A percentile compares a stretch with the other conserved stretches of the same genome.
These are phyloP conservation scores for Paramacrobiotus metropolitanus DNA, from an alignment of 1,140 invertebrate genomes.

Conservation along the genomic window DNA sequence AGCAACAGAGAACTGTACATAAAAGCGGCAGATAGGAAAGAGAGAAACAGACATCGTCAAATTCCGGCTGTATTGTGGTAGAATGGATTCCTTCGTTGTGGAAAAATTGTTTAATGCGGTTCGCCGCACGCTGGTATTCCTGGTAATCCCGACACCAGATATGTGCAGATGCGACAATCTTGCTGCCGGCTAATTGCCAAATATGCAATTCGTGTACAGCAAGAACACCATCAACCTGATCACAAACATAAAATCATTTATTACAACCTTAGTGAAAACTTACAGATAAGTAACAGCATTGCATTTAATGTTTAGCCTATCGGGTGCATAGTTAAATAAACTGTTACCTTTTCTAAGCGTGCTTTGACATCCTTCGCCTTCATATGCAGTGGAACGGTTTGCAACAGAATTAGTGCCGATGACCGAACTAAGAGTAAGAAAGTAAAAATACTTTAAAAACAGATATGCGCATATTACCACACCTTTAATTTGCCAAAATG, in stretches of 20 bases:
- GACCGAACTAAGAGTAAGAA: not conserved
- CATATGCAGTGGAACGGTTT: not conserved
- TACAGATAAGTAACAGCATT: no score
- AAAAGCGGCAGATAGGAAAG: no score
- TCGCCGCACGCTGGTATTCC: conserved; percentile 28
- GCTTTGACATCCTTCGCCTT: not conserved
- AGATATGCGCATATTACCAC: no score
- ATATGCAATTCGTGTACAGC: conserved; percentile 35
- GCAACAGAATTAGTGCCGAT: not conserved
- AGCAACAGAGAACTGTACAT: no score
- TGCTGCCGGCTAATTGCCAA: conserved; percentile 31
- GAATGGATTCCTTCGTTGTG: conserved; percentile 33
- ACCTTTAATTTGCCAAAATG: not conserved
- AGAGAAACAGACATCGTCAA: conserved; percentile 16
- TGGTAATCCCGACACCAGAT: conserved; percentile 27
- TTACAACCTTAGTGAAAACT: no score
- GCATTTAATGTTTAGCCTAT: no score
- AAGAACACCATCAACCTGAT: conserved; percentile 28
- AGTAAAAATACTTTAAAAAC: no score
- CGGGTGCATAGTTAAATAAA: no score
- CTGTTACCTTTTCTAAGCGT: not conserved
- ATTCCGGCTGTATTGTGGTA: conserved; percentile 33
- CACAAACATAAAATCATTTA: not conserved
- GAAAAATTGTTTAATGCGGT: conserved; percentile 20
- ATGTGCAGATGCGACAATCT: conserved; percentile 32